Conservation (phyloP, 1,140 invertebrate species). For the Myzus persicae region DNA sequence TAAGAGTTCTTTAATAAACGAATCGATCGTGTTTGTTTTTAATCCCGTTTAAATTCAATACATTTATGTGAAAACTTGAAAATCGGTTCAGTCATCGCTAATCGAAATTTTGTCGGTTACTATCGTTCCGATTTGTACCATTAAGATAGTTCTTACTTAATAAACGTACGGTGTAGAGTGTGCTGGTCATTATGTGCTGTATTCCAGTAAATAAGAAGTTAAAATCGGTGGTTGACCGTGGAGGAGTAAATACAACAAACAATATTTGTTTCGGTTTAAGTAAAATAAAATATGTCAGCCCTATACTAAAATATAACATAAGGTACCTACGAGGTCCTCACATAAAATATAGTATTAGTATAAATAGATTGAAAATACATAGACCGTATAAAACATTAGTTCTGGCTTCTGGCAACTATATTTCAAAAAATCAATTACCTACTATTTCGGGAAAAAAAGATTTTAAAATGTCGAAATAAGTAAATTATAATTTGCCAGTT, state of each 20-base stretch:
- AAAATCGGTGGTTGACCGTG: too few relatives aligned
- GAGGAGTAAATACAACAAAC: background rate
- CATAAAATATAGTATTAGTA: background rate
- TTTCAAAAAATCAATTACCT: constrained; percentile 24
- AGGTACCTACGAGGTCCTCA: background rate
- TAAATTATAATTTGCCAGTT: constrained; percentile 6
- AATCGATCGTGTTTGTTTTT: background rate
- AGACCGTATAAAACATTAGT: constrained; percentile 41
- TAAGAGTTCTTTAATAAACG: background rate
- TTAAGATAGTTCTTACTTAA: background rate
- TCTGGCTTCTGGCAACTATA: constrained; percentile 23
- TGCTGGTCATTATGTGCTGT: background rate
- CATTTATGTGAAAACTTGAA: background rate
- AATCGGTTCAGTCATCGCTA: background rate
- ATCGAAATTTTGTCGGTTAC: background rate
- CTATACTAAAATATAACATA: background rate
- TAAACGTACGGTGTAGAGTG: background rate
- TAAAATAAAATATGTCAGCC: background rate
- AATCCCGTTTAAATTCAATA: background rate
- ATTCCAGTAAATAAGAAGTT: background rate
- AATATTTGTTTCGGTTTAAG: background rate
- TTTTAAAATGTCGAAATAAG: constrained; percentile 34
- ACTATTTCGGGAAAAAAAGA: background rate
- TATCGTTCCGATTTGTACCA: background rate
- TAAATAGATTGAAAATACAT: background rate